A percentile compares a stretch with the other conserved stretches of the same genome.
Evolutionary conservation across 2,888 invertebrate species (phyloP).

Genomic region (Pycnomerus fuliginosus): DNA sequence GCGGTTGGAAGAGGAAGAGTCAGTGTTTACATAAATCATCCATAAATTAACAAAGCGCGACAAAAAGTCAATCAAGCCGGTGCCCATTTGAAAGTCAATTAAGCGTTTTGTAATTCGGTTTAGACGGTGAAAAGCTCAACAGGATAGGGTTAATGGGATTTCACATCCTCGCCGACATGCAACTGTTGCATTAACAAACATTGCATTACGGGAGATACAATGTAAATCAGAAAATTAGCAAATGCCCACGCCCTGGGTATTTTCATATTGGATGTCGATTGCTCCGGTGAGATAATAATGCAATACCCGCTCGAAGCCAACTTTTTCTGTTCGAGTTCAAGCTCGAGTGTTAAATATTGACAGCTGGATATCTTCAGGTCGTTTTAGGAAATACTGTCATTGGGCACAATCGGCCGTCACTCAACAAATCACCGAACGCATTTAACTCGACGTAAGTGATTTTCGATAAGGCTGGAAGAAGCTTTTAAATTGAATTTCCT

Average conservation of each 20-base stretch:
- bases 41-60: slow-evolving; percentile 7
- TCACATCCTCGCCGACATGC: slow-evolving; percentile 8
- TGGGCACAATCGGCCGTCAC: slow-evolving; percentile 16
- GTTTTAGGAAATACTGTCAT: too few relatives aligned
- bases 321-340: too few relatives aligned
- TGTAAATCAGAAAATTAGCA: slow-evolving; percentile 25
- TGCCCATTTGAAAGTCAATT: slow-evolving; percentile 17
- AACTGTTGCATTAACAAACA: slow-evolving; percentile 20
- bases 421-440: slow-evolving; percentile 21
- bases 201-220: slow-evolving; percentile 19
- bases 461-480: slow-evolving; percentile 10
- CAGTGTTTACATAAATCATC: slow-evolving; percentile 15
- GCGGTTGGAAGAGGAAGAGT: slow-evolving; percentile 9
- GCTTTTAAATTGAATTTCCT: background rate
- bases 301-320: too few relatives aligned
- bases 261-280: slow-evolving; percentile 20
- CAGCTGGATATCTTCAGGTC: too few relatives aligned
- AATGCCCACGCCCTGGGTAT: slow-evolving; percentile 19
- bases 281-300: slow-evolving; percentile 7
- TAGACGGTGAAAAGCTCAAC: slow-evolving; percentile 9
- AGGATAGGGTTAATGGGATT: background rate
- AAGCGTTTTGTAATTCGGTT: slow-evolving; percentile 5
- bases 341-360: too few relatives aligned
- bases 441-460: slow-evolving; percentile 20
- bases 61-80: slow-evolving; percentile 14